phyloP scores from a whole-genome alignment of 2,113 vertebrate species.

The Scatophagus argus region DNA sequence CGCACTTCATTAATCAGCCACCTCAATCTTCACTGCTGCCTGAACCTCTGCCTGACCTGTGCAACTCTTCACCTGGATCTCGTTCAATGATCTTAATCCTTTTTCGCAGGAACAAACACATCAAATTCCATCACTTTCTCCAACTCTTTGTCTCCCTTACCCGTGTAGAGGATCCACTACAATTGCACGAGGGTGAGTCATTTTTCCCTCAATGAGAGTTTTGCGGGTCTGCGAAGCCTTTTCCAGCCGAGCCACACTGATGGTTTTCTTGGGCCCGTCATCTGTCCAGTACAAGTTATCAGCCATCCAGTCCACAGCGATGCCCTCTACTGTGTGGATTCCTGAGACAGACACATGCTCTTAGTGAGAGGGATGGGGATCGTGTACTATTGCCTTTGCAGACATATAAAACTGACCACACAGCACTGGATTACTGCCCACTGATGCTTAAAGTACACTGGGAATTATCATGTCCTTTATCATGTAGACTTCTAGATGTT shows the following conservation, averaged over 20 bases:
- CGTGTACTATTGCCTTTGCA: neutral
- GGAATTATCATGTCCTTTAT: no score
- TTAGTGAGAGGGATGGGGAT: slow-evolving; percentile 10
- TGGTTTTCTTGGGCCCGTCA: slow-evolving; percentile 97
- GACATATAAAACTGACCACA: neutral
- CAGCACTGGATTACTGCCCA: neutral
- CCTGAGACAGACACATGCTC: slow-evolving; percentile 78
- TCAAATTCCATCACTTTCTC: neutral
- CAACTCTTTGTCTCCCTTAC: slow-evolving; percentile 77
- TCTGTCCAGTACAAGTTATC: slow-evolving; percentile 98
- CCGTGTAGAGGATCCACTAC: slow-evolving; percentile 96
- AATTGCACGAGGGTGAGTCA: slow-evolving; percentile 97
- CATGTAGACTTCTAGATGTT: neutral
- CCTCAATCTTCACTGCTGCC: neutral
- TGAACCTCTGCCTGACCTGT: neutral
- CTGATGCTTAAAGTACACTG: neutral
- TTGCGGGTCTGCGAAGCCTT: slow-evolving; percentile 96
- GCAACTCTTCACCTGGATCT: neutral
- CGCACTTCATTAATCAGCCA: neutral
- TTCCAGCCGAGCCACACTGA: slow-evolving; percentile 95
- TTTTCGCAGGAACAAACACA: slow-evolving; percentile 17
- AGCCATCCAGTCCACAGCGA: slow-evolving; percentile 99
- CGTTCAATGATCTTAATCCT: neutral
- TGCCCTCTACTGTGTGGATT: slow-evolving; percentile 96
- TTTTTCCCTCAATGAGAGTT: slow-evolving; percentile 95